Evolutionary conservation across 2,113 vertebrate genomes (phyloP).

Genomic region (Periophthalmodon schlosseri): DNA sequence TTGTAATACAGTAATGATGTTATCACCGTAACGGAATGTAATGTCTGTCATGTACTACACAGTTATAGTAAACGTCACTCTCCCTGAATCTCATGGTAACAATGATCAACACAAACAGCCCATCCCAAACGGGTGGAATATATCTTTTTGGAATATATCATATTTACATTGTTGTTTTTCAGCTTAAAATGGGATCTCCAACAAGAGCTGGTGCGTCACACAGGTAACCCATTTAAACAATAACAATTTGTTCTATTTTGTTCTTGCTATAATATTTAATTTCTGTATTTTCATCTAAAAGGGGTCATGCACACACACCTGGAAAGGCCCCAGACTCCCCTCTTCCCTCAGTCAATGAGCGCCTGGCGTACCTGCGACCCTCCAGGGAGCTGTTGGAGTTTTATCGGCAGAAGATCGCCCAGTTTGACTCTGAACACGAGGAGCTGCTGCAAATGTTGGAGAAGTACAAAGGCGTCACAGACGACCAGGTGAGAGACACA

Average conservation of each 20-base stretch:
- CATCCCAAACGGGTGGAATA: too few species aligned
- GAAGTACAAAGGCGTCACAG: conserved; percentile 79
- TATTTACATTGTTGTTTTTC: background rate
- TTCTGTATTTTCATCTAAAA: conserved; percentile 6
- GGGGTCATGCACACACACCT: conserved; percentile 30
- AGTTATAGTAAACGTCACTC: background rate
- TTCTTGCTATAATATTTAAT: background rate
- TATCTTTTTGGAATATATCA: background rate
- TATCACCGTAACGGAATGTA: background rate
- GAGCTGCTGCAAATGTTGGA: conserved; percentile 88
- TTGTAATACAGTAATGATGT: background rate
- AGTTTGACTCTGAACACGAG: conserved; percentile 90
- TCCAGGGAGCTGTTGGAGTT: conserved; percentile 91
- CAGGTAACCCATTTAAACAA: conserved; percentile 31
- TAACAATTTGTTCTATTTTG: background rate
- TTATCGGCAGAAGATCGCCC: conserved; percentile 86
- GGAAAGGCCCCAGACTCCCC: conserved; percentile 73
- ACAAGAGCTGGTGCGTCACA: conserved; percentile 41
- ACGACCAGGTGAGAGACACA: conserved; percentile 82
- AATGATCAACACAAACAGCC: background rate
- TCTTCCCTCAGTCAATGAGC: conserved; percentile 84
- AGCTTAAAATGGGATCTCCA: conserved; percentile 57
- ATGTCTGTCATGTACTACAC: background rate
- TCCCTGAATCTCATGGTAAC: background rate
- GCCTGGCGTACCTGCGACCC: conserved; percentile 82